These are phyloP conservation scores for Dermolepida albohirtum DNA, from an alignment of 2,888 invertebrate genomes.

Conservation along the genomic window DNA sequence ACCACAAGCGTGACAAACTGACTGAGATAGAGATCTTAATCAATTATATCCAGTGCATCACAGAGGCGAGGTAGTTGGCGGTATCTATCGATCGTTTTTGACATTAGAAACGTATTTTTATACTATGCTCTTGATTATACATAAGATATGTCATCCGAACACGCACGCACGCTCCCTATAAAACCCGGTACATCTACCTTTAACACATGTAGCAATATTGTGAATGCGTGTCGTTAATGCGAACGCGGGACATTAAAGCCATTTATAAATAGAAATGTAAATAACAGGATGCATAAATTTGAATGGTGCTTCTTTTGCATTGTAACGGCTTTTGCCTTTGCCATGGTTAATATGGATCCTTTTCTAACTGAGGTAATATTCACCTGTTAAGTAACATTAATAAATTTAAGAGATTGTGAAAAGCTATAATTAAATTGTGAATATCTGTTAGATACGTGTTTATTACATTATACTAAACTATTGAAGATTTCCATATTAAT, in stretches of 20 bases:
- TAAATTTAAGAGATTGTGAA: no score
- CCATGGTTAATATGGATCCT: constrained; percentile 1
- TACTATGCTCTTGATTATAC: not conserved
- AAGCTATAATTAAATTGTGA: no score
- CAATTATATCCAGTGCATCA: constrained; percentile 10
- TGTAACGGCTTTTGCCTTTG: not conserved
- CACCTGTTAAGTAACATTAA: no score
- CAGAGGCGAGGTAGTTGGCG: not conserved
- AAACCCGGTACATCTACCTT: not conserved
- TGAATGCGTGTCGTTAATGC: not conserved
- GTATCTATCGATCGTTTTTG: constrained; percentile 6
- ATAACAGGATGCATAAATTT: constrained; percentile 20
- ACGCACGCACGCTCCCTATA: constrained; percentile 3
- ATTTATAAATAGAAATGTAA: constrained; percentile 22
- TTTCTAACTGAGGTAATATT: not conserved
- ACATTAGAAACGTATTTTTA: not conserved
- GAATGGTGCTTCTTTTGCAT: constrained; percentile 13
- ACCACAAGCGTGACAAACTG: no score
- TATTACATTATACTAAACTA: no score
- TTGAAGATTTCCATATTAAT: no score
- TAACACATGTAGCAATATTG: constrained; percentile 20
- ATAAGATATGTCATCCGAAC: not conserved
- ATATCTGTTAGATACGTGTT: no score
- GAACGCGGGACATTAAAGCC: constrained; percentile 8
- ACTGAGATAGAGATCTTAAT: constrained; percentile 1